These are phyloP conservation scores for Galerucella calmariensis DNA, from an alignment of 2,888 invertebrate species.

Conservation along the genomic window DNA sequence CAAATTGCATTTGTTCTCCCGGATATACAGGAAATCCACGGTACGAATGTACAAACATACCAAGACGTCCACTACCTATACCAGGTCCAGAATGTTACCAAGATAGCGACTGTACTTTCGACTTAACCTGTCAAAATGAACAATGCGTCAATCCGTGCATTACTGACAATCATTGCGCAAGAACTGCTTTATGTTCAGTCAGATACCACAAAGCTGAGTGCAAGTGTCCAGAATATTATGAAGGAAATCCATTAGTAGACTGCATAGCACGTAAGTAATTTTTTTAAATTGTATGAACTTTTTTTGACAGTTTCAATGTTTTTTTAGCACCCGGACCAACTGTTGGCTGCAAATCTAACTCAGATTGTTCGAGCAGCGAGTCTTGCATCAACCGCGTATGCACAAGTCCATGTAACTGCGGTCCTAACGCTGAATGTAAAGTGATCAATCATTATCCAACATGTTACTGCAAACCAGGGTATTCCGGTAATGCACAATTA, in stretches of 20 bases:
- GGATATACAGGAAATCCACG: slow-evolving; percentile 84
- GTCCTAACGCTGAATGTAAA: slow-evolving; percentile 82
- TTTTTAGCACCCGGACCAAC: slow-evolving; percentile 70
- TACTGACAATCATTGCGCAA: slow-evolving; percentile 76
- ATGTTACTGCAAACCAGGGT: slow-evolving; percentile 84
- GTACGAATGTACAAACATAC: slow-evolving; percentile 74
- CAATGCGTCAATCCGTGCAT: slow-evolving; percentile 83
- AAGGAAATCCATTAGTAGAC: slow-evolving; percentile 77
- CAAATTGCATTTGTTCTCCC: slow-evolving; percentile 81
- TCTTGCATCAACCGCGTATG: slow-evolving; percentile 86
- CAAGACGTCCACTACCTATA: slow-evolving; percentile 50
- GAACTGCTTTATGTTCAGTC: slow-evolving; percentile 84
- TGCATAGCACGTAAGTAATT: slow-evolving; percentile 82
- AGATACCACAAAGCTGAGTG: slow-evolving; percentile 81
- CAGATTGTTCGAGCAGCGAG: slow-evolving; percentile 84
- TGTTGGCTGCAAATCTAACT: slow-evolving; percentile 81
- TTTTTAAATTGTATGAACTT: slow-evolving; percentile 4
- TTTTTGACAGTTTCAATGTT: slow-evolving; percentile 21
- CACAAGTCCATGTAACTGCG: slow-evolving; percentile 87
- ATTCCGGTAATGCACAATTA: slow-evolving; percentile 85
- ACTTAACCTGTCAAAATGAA: slow-evolving; percentile 81
- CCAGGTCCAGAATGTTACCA: slow-evolving; percentile 74
- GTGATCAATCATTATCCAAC: slow-evolving; percentile 87
- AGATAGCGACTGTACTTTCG: slow-evolving; percentile 80
- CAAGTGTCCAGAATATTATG: slow-evolving; percentile 82